These are phyloP conservation scores for Beris morrisii DNA, from an alignment of 2,888 invertebrate genomes.

Conservation along the genomic window DNA sequence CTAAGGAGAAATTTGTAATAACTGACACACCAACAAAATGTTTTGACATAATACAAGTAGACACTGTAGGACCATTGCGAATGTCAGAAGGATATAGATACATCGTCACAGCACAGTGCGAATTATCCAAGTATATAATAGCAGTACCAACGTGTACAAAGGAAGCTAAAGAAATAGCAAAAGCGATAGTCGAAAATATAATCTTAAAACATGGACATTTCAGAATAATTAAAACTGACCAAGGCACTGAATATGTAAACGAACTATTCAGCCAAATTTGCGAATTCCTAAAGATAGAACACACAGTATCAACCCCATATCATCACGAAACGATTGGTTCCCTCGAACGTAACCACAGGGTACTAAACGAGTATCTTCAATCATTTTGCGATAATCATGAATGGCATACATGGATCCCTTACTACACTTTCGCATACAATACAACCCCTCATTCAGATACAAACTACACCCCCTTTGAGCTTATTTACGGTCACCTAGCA, in stretches of 20 bases:
- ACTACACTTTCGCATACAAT: too few species aligned
- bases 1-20: slow-evolving; percentile 27
- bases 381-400: too few species aligned
- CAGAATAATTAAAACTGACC: slow-evolving; percentile 23
- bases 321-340: slow-evolving; percentile 29
- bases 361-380: neutral
- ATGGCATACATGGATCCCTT: too few species aligned
- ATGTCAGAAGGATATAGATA: slow-evolving; percentile 28
- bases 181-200: neutral
- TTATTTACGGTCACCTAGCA: slow-evolving; percentile 3
- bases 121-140: slow-evolving; percentile 34
- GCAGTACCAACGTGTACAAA: slow-evolving; percentile 33
- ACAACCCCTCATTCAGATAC: slow-evolving; percentile 9
- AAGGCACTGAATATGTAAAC: slow-evolving; percentile 24
- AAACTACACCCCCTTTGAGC: slow-evolving; percentile 4
- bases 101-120: slow-evolving; percentile 2
- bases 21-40: slow-evolving; percentile 33
- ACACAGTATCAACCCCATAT: slow-evolving; percentile 17
- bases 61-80: slow-evolving; percentile 29
- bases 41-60: slow-evolving; percentile 33
- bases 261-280: slow-evolving; percentile 15
- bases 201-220: slow-evolving; percentile 16
- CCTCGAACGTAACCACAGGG: slow-evolving; percentile 13
- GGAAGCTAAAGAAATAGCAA: too few species aligned
- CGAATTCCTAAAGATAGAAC: slow-evolving; percentile 21